Evolutionary conservation across 2,113 vertebrate genomes (phyloP).

Genomic region (Archilochus colubris): DNA sequence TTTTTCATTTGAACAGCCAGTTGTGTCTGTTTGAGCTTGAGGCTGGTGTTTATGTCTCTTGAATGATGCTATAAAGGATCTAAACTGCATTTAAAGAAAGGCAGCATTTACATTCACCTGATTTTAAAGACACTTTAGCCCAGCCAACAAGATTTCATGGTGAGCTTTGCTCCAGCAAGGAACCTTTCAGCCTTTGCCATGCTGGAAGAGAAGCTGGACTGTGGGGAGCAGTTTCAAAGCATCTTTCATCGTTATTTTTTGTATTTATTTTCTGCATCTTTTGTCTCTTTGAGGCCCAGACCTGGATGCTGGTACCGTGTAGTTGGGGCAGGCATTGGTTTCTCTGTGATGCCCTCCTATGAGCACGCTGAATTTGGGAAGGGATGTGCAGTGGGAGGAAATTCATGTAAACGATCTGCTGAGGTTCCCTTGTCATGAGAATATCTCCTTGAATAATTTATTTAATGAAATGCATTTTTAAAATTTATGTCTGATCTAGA

Average conservation of each 20-base stretch:
- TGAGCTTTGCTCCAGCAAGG: background rate
- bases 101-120: background rate
- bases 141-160: background rate
- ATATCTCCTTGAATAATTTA: background rate
- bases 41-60: slow-evolving; percentile 27
- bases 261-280: background rate
- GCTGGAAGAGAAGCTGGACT: background rate
- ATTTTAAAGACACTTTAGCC: slow-evolving; percentile 5
- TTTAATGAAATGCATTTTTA: background rate
- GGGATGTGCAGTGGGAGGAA: background rate
- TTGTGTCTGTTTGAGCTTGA: slow-evolving; percentile 3
- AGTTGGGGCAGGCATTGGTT: background rate
- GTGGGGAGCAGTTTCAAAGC: background rate
- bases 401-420: background rate
- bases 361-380: background rate
- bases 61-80: slow-evolving; percentile 22
- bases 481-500: background rate
- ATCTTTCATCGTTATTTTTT: background rate
- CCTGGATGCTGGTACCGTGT: accelerated
- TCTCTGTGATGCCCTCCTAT: background rate
- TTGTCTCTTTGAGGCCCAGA: background rate
- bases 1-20: background rate
- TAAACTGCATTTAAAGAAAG: slow-evolving; percentile 52
- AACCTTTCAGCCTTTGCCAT: background rate
- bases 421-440: background rate